Percentiles rank a stretch among this genome's conserved stretches.
Evolutionary conservation across 2,888 invertebrate genomes (phyloP).

Genomic region (Drosophila subquinaria): DNA sequence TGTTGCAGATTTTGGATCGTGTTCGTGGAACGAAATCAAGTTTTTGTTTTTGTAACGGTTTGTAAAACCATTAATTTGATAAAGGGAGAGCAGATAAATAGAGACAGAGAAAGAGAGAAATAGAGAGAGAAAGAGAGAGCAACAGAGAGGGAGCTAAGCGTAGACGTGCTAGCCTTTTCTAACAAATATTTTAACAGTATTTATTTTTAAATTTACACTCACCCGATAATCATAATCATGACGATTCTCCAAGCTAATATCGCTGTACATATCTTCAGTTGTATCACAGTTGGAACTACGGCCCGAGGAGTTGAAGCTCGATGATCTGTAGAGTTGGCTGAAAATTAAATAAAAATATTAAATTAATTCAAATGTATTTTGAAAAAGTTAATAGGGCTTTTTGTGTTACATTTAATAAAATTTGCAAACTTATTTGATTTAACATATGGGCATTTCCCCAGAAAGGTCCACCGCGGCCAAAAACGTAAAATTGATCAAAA

Average conservation of each 20-base stretch:
- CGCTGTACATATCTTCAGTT: conserved; percentile 97
- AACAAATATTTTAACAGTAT: not conserved
- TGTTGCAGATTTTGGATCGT: conserved; percentile 32
- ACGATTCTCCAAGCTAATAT: conserved; percentile 96
- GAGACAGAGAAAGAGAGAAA: not conserved
- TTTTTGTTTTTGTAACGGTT: conserved; percentile 29
- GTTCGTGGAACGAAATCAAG: conserved; percentile 20
- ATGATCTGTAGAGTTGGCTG: conserved; percentile 96
- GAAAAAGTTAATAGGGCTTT: no score
- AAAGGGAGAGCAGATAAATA: not conserved
- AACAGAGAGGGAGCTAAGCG: not conserved
- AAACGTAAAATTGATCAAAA: no score
- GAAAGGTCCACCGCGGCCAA: no score
- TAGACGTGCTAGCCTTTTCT: not conserved
- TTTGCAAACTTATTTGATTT: no score
- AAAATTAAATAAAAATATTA: not conserved
- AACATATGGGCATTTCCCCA: no score
- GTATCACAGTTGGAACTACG: conserved; percentile 96
- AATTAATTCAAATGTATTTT: no score
- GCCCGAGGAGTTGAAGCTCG: conserved; percentile 96
- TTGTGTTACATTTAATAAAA: no score
- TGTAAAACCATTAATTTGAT: not conserved
- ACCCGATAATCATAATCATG: conserved; percentile 98
- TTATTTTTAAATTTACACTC: conserved; percentile 47
- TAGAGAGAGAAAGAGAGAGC: not conserved